A percentile compares a stretch with the other conserved stretches of the same genome.
Evolutionary conservation across 2,888 invertebrate genomes (phyloP).

Genomic region (Crematogaster levior): DNA sequence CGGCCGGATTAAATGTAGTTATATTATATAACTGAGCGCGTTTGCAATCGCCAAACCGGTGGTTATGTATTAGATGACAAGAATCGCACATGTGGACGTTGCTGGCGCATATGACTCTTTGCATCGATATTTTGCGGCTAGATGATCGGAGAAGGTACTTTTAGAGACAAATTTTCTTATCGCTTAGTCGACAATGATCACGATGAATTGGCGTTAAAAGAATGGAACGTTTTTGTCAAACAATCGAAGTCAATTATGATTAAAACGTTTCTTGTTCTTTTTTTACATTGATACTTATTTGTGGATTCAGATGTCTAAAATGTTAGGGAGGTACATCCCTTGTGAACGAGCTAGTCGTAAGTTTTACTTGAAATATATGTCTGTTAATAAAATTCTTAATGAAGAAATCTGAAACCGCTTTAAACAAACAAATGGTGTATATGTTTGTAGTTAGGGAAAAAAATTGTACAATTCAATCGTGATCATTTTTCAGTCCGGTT

Average conservation of each 20-base stretch:
- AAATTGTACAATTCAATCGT: constrained; percentile 46
- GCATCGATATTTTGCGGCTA: constrained; percentile 53
- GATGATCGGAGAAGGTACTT: constrained; percentile 50
- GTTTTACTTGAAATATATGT: constrained; percentile 49
- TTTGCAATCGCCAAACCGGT: constrained; percentile 54
- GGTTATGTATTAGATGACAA: constrained; percentile 52
- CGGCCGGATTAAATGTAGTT: constrained; percentile 48
- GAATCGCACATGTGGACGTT: constrained; percentile 56
- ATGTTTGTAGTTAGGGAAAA: constrained; percentile 9
- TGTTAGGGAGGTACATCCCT: background rate
- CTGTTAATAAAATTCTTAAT: constrained; percentile 29
- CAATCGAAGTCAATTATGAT: constrained; percentile 29
- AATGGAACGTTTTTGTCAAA: constrained; percentile 7
- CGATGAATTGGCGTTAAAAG: constrained; percentile 35
- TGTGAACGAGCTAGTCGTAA: constrained; percentile 10
- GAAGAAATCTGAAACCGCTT: constrained; percentile 17
- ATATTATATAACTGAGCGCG: constrained; percentile 50
- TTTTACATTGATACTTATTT: constrained; percentile 49
- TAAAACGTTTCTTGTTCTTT: constrained; percentile 7
- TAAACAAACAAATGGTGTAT: background rate
- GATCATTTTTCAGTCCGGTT: constrained; percentile 49
- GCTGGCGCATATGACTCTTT: constrained; percentile 66
- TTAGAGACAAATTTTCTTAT: constrained; percentile 45
- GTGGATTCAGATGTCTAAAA: constrained; percentile 12
- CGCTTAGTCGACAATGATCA: constrained; percentile 57